Percentiles rank a stretch among this genome's conserved stretches.
These are phyloP conservation scores for Drosophila ficusphila DNA, from an alignment of 1,140 invertebrate genomes.

Conservation along the genomic window DNA sequence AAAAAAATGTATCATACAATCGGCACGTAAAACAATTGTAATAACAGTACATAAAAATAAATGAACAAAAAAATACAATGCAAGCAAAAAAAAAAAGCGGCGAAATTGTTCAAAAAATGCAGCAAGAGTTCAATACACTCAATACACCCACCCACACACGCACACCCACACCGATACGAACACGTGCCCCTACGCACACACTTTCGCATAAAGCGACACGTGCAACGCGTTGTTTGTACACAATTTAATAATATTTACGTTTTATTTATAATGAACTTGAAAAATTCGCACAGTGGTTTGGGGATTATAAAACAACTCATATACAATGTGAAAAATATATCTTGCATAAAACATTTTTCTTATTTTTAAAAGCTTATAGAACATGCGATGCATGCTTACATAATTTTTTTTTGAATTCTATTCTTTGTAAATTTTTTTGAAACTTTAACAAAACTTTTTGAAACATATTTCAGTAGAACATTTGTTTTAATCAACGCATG, in stretches of 20 bases:
- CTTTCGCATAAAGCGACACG: constrained; percentile 22
- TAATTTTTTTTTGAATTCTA: no score
- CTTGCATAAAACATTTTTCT: background rate
- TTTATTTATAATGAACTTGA: constrained; percentile 81
- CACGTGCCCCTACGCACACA: constrained; percentile 40
- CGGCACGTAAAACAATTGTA: constrained; percentile 43
- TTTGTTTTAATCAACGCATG: background rate
- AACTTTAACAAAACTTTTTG: no score
- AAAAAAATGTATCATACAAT: constrained; percentile 12
- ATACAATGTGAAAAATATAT: no score
- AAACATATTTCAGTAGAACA: background rate
- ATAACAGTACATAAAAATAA: constrained; percentile 48
- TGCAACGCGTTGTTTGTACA: constrained; percentile 65
- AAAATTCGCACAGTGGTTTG: constrained; percentile 53
- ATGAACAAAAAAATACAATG: constrained; percentile 23
- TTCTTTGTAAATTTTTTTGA: no score
- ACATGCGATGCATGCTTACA: no score
- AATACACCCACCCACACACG: constrained; percentile 27
- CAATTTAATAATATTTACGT: constrained; percentile 80
- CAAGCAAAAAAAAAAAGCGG: constrained; percentile 31
- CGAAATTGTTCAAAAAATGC: constrained; percentile 75
- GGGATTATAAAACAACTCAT: background rate
- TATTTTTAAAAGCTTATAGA: background rate
- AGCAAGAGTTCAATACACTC: constrained; percentile 80
- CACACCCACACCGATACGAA: constrained; percentile 32